These are phyloP conservation scores for Philotrypesis tridentata DNA, from an alignment of 1,140 invertebrate species.

Conservation along the genomic window DNA sequence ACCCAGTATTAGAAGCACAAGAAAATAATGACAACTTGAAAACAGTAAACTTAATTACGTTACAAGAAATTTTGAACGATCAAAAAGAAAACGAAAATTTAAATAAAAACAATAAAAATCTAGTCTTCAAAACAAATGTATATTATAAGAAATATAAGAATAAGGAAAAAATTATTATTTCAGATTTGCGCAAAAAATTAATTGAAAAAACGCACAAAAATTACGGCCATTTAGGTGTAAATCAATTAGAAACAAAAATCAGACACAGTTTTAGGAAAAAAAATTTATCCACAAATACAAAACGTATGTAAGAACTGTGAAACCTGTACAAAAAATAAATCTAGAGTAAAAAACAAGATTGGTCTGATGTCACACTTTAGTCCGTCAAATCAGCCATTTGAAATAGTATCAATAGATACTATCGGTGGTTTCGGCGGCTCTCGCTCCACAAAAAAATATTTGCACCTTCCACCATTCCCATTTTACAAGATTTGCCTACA, in stretches of 20 bases:
- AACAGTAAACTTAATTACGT: neutral
- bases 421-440: slow-evolving; percentile 61
- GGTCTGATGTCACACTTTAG: slow-evolving; percentile 53
- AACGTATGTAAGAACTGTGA: slow-evolving; percentile 38
- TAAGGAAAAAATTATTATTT: neutral
- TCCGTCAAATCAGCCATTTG: slow-evolving; percentile 54
- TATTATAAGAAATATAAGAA: neutral
- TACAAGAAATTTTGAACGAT: neutral
- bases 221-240: slow-evolving; percentile 15
- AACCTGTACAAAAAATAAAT: slow-evolving; percentile 52
- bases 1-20: neutral
- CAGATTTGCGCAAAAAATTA: slow-evolving; percentile 21
- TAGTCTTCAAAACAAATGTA: neutral
- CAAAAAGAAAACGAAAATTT: neutral
- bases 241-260: slow-evolving; percentile 46
- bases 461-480: slow-evolving; percentile 57
- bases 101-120: neutral
- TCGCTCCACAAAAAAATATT: slow-evolving; percentile 61
- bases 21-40: neutral
- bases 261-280: slow-evolving; percentile 38
- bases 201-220: slow-evolving; percentile 34
- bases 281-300: slow-evolving; percentile 41
- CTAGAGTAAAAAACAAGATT: slow-evolving; percentile 39
- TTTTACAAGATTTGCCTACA: slow-evolving; percentile 62
- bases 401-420: slow-evolving; percentile 66